Evolutionary conservation across 2,113 vertebrate species (phyloP).

Genomic region (Pteropus alecto): DNA sequence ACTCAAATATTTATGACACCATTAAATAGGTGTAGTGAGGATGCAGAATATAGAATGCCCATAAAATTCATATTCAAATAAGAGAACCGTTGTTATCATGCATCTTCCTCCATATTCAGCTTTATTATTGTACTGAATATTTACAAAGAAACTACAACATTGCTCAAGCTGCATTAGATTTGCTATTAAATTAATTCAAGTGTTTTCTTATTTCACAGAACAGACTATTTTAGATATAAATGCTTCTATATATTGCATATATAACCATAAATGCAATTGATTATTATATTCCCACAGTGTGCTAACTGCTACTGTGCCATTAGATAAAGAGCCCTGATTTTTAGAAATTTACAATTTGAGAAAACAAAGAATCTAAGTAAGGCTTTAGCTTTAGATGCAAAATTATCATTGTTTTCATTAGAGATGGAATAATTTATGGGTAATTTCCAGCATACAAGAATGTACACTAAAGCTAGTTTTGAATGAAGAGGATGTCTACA

Average conservation of each 20-base stretch:
- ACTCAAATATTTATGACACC: constrained; percentile 70
- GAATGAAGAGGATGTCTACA: background rate
- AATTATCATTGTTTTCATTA: constrained; percentile 44
- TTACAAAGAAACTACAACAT: constrained; percentile 44
- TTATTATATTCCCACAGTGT: background rate
- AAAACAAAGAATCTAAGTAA: constrained; percentile 3
- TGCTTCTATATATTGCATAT: constrained; percentile 2
- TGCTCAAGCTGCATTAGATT: constrained; percentile 47
- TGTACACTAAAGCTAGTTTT: background rate
- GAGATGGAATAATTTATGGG: background rate
- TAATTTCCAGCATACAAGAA: background rate
- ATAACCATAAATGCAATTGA: constrained; percentile 50
- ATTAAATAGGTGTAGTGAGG: constrained; percentile 51
- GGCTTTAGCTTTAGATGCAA: constrained; percentile 11
- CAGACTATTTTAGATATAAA: constrained; percentile 37
- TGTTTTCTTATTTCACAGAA: constrained; percentile 22
- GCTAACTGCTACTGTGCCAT: background rate
- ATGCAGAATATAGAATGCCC: background rate
- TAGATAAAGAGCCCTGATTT: constrained; percentile 25
- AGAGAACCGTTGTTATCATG: background rate
- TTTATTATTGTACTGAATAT: constrained; percentile 15
- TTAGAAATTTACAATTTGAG: constrained; percentile 41
- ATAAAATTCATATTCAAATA: constrained; percentile 59
- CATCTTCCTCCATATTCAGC: background rate
- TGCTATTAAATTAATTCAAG: constrained; percentile 56